phyloP scores from a whole-genome alignment of 2,888 invertebrate species.

The Leptinotarsa juncta region DNA sequence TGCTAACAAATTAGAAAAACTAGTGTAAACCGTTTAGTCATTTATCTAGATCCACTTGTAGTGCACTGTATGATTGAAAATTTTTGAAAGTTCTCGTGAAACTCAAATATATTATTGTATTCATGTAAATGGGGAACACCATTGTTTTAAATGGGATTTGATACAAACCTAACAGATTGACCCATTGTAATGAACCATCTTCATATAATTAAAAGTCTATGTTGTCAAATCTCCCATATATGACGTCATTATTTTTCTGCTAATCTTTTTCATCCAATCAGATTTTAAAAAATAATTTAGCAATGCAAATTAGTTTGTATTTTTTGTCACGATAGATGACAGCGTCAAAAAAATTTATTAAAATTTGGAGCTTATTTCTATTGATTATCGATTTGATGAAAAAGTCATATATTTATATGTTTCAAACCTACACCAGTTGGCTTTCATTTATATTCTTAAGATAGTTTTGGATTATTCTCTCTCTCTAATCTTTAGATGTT shows the following conservation, averaged over 20 bases:
- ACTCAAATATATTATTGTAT: too few species aligned
- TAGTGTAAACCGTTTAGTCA: too few species aligned
- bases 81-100: too few species aligned
- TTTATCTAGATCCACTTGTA: too few species aligned
- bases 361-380: neutral
- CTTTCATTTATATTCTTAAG: neutral
- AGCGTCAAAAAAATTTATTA: too few species aligned
- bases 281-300: neutral
- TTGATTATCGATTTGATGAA: constrained; percentile 4
- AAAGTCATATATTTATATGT: neutral
- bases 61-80: too few species aligned
- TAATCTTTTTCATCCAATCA: constrained; percentile 5
- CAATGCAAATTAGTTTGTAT: too few species aligned
- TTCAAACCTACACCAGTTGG: constrained; percentile 4
- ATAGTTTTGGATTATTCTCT: neutral
- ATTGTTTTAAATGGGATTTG: neutral
- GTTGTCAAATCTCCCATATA: neutral
- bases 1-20: too few species aligned
- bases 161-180: neutral
- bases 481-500: too few species aligned
- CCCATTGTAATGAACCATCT: neutral
- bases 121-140: neutral
- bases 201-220: neutral
- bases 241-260: constrained; percentile 6
- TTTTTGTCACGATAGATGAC: too few species aligned